Evolutionary conservation across 2,113 vertebrate species (phyloP).

Genomic region (Colius striatus): DNA sequence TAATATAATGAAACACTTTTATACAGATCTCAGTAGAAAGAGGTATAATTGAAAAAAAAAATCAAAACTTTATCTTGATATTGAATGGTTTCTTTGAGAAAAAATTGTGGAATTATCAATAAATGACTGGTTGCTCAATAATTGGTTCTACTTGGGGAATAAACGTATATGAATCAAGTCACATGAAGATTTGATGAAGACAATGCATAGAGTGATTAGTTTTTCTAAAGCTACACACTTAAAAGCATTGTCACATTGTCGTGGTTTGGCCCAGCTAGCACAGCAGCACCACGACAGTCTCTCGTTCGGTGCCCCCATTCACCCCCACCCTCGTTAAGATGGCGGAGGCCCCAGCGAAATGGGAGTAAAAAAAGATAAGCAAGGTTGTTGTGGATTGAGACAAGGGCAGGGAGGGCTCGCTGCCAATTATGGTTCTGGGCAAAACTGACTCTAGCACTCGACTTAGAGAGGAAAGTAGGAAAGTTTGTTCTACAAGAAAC

Average conservation of each 20-base stretch:
- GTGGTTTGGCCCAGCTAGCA: too few species aligned
- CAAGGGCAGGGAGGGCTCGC: too few species aligned
- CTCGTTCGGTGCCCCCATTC: too few species aligned
- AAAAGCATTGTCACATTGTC: not conserved
- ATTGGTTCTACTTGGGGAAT: not conserved
- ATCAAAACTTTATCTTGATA: not conserved
- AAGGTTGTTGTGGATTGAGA: too few species aligned
- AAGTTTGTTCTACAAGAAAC: too few species aligned
- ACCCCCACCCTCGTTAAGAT: too few species aligned
- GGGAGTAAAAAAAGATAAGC: too few species aligned
- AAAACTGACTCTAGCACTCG: too few species aligned
- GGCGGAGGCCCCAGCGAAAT: too few species aligned
- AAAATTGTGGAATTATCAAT: not conserved
- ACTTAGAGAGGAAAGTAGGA: too few species aligned
- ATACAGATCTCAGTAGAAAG: not conserved
- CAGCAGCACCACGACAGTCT: too few species aligned
- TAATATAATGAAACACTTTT: not conserved
- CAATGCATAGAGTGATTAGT: not conserved
- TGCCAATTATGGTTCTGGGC: too few species aligned
- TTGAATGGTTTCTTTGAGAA: not conserved
- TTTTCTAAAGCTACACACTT: not conserved
- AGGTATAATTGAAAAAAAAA: not conserved
- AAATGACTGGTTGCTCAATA: not conserved
- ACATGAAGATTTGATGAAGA: not conserved
- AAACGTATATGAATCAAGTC: not conserved